Base-by-base conservation (phyloP, 2,888 invertebrate species). In the Cephus pygmeus region DNA sequence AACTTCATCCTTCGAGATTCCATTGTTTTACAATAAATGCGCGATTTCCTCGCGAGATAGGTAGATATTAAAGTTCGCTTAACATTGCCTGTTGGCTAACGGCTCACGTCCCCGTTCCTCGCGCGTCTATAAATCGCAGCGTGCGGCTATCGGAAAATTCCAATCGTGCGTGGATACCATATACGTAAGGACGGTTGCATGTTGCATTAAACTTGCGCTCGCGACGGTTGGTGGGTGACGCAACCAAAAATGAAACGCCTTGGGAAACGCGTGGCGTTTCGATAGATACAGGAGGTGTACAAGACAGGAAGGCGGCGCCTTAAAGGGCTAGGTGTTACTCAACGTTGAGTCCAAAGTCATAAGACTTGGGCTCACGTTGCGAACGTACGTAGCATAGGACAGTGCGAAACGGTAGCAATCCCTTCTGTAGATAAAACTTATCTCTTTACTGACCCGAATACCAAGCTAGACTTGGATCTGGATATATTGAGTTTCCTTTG, bases 81-180 rank as follows among this genome's bases (percentile, higher is more conserved):
- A 36, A 77, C 76, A 82, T 77, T 83, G 80, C 84, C 77, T 81
- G 81, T 80, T 78, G 80, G 83, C 76, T 80, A 81, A 80, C 82
- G 81, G 77, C 69, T 77, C 77, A 73, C 74, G 56, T 76, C 71
- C 71, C 71, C 71, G 56, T 69, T 81, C 81, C 81, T 82, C 81
- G 81, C 80, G 81, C 83, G 84, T 82, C 84, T 83, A 85, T 88
- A 88, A 86, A 87, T 85, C 84, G 85, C 82, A 73, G 76, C 75
- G 76, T 77, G 73, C 82, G 82, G 83, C 85, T 87, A 88, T 89
- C 87, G 86, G 87, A 87, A 89, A 89, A 88, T 88, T 87, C 87
- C 89, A 80, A 88, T 87, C 88, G 84, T 84, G 80, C 82, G 84
- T 84, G 84, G 83, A 82, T 82, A 83, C 87, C 87, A 84, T 88